These are phyloP conservation scores for Alces alces DNA, from an alignment of 2,113 vertebrate genomes.

Conservation along the genomic window DNA sequence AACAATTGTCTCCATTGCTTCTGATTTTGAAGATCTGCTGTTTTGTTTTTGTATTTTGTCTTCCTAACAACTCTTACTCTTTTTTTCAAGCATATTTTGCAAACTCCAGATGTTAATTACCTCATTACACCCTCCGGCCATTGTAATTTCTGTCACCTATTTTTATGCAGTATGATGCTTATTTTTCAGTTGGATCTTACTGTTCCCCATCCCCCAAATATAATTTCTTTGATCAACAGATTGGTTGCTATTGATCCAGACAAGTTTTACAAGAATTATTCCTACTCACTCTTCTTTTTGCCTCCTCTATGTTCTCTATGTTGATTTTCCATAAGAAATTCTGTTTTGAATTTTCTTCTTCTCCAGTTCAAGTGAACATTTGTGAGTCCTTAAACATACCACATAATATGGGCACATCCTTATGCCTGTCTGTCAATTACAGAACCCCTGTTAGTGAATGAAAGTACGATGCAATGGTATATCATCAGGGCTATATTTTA, in stretches of 20 bases:
- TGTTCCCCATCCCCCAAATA: not conserved
- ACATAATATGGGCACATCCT: not conserved
- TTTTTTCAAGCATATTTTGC: constrained; percentile 10
- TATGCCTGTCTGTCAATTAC: not conserved
- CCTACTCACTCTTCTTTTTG: not conserved
- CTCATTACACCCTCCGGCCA: not conserved
- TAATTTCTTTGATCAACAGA: constrained; percentile 37
- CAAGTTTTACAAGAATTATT: constrained; percentile 13
- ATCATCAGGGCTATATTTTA: not conserved
- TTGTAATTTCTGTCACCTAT: not conserved
- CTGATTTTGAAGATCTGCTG: constrained; percentile 19
- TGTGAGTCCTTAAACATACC: not conserved
- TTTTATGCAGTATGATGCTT: not conserved
- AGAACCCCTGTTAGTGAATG: not conserved
- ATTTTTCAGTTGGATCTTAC: constrained; percentile 12
- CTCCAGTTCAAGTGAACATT: not conserved
- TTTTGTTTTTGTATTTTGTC: not conserved
- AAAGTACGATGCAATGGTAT: not conserved
- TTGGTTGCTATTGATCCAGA: not conserved
- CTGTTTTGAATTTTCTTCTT: not conserved
- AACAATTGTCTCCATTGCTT: not conserved
- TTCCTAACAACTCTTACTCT: not conserved
- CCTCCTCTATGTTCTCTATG: not conserved
- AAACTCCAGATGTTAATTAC: constrained; percentile 47
- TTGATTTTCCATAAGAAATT: constrained; percentile 9